phyloP scores from a whole-genome alignment of 2,888 invertebrate genomes.

The Melangyna quadrimaculata region DNA sequence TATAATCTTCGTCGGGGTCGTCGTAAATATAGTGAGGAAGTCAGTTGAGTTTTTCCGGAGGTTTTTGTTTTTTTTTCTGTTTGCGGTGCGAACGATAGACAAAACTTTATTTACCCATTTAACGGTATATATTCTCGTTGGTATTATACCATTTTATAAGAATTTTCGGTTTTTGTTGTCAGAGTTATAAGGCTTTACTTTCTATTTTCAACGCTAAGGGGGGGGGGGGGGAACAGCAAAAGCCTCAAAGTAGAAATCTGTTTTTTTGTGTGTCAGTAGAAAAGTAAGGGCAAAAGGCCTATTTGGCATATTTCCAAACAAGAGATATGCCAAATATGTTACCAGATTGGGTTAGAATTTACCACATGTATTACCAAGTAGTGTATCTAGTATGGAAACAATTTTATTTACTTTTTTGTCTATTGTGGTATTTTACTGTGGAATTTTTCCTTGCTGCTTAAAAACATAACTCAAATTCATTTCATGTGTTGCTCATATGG shows the following conservation, averaged over 20 bases:
- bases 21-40: constrained; percentile 9
- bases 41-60: neutral
- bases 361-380: constrained; percentile 11
- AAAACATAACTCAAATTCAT: neutral
- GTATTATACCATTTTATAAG: constrained; percentile 66
- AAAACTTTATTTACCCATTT: constrained; percentile 68
- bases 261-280: neutral
- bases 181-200: constrained; percentile 40
- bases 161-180: constrained; percentile 8
- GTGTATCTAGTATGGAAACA: neutral
- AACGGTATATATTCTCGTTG: constrained; percentile 62
- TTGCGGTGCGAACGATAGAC: constrained; percentile 6
- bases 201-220: constrained; percentile 52
- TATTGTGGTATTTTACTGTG: neutral
- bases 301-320: constrained; percentile 48
- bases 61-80: neutral
- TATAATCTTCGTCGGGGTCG: neutral
- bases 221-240: neutral
- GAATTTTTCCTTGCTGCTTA: neutral
- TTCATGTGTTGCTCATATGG: constrained; percentile 40
- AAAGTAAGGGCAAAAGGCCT: neutral
- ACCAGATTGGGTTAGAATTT: constrained; percentile 8
- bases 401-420: neutral
- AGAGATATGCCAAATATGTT: constrained; percentile 44
- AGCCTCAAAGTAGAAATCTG: neutral